Conservation (phyloP, 1,140 invertebrate genomes). For the Heliothis virescens region DNA sequence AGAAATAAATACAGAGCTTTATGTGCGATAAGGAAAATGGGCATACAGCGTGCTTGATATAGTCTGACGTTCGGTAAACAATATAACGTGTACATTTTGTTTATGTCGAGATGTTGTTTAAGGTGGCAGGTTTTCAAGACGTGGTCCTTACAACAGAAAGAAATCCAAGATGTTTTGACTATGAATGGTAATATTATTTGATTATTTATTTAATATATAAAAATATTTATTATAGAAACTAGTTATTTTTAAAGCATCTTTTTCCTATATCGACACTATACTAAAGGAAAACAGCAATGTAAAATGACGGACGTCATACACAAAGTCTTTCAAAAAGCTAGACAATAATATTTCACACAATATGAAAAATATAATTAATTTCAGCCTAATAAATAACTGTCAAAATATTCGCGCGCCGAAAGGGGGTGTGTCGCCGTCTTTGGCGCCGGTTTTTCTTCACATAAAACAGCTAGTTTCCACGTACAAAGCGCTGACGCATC, state of each 20-base stretch:
- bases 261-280: too few relatives aligned
- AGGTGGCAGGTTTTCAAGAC: too few relatives aligned
- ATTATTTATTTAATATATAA: too few relatives aligned
- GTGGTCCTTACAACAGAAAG: too few relatives aligned
- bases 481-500: conserved; percentile 35
- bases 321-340: background rate
- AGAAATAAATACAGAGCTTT: conserved; percentile 9
- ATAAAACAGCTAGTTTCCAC: conserved; percentile 25
- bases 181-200: too few relatives aligned
- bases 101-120: background rate
- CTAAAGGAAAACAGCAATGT: too few relatives aligned
- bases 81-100: conserved; percentile 6
- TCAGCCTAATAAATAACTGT: conserved; percentile 5
- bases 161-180: too few relatives aligned
- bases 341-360: background rate
- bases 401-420: conserved; percentile 1
- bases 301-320: too few relatives aligned
- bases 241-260: too few relatives aligned
- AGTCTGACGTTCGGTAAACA: conserved; percentile 15
- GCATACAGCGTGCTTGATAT: conserved; percentile 1
- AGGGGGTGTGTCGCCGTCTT: conserved; percentile 1
- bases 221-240: too few relatives aligned
- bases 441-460: conserved; percentile 17
- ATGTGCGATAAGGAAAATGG: conserved; percentile 18
- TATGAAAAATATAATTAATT: conserved; percentile 23